Conservation (phyloP, 1,140 invertebrate species). For the Trachelipus rathkii region DNA sequence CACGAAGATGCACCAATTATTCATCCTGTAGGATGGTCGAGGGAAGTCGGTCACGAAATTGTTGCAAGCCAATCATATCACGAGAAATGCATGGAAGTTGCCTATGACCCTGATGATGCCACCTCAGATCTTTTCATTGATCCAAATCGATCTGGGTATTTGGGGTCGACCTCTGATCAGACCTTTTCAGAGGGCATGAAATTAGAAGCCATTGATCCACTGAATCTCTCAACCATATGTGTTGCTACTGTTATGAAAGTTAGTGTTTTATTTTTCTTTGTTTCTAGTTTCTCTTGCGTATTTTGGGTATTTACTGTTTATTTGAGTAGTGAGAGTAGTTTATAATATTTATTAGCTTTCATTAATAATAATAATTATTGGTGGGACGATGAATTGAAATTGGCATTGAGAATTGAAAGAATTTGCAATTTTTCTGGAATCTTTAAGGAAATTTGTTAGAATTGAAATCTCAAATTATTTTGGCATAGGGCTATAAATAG, state of each 20-base stretch:
- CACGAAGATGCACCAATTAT: slow-evolving; percentile 90
- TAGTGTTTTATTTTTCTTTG: slow-evolving; percentile 20
- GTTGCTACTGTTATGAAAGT: slow-evolving; percentile 88
- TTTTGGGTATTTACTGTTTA: too few relatives aligned
- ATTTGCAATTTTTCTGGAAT: too few relatives aligned
- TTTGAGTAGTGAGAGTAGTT: too few relatives aligned
- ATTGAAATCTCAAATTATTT: too few relatives aligned
- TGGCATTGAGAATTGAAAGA: too few relatives aligned
- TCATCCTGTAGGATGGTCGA: slow-evolving; percentile 92
- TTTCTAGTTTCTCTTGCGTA: neutral
- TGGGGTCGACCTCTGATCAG: slow-evolving; percentile 49
- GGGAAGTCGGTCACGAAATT: slow-evolving; percentile 72
- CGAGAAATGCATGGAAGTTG: slow-evolving; percentile 59
- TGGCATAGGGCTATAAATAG: too few relatives aligned
- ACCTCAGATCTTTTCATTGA: slow-evolving; percentile 68
- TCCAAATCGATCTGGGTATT: slow-evolving; percentile 47
- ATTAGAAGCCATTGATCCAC: slow-evolving; percentile 90
- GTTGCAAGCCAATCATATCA: slow-evolving; percentile 73
- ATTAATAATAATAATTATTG: too few relatives aligned
- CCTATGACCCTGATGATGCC: slow-evolving; percentile 64
- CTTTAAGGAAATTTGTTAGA: too few relatives aligned
- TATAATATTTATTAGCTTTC: too few relatives aligned
- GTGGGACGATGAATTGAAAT: too few relatives aligned
- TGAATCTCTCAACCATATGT: slow-evolving; percentile 90
- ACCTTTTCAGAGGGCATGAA: slow-evolving; percentile 87